Conservation (phyloP, 2,113 vertebrate species). For the Ondatra zibethicus region DNA sequence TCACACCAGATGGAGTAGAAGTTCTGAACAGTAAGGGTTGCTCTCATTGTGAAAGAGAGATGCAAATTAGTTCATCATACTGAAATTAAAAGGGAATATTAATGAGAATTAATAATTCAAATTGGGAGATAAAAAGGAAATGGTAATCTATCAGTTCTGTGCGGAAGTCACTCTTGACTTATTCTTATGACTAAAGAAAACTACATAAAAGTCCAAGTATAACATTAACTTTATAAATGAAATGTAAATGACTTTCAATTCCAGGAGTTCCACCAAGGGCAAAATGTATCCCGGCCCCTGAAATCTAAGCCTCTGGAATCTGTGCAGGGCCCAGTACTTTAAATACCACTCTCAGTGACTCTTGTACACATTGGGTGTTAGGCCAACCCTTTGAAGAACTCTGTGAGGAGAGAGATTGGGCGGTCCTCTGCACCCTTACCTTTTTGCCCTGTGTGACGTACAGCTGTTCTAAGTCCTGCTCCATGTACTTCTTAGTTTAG, state of each 20-base stretch:
- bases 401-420: not conserved
- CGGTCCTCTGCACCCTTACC: not conserved
- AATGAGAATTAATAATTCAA: conserved; percentile 23
- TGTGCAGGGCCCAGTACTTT: not conserved
- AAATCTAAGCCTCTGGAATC: not conserved
- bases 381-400: not conserved
- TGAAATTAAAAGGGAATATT: not conserved
- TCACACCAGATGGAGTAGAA: not conserved
- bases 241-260: conserved; percentile 10
- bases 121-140: not conserved
- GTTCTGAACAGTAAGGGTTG: not conserved
- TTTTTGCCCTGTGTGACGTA: not conserved
- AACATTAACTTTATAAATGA: conserved; percentile 19
- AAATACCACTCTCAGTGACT: not conserved
- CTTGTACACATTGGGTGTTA: not conserved
- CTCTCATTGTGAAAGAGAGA: not conserved
- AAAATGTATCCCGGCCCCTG: not conserved
- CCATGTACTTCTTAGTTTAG: not conserved
- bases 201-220: not conserved
- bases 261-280: not conserved
- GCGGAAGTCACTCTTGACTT: not conserved
- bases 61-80: not conserved
- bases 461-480: not conserved
- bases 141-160: not conserved
- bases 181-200: conserved; percentile 16